Percentiles rank a stretch among this genome's conserved stretches.
These are phyloP conservation scores for Hyaena hyaena DNA, from an alignment of 2,113 vertebrate genomes.

Conservation along the genomic window DNA sequence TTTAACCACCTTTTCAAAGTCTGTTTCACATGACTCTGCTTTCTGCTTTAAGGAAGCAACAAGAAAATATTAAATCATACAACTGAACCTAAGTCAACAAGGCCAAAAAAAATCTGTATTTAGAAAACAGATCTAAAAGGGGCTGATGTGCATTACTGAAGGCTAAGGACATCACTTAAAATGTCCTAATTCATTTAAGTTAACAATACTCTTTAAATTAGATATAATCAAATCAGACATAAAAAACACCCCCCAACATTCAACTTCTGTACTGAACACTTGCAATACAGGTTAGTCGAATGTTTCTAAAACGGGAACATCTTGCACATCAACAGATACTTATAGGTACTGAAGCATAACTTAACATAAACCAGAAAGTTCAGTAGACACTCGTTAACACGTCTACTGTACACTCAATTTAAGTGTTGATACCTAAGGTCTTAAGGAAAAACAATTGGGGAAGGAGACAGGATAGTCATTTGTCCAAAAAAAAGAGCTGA, in stretches of 20 bases:
- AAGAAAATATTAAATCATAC: neutral
- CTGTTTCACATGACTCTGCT: neutral
- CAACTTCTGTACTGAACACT: neutral
- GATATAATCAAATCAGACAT: neutral
- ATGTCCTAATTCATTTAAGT: neutral
- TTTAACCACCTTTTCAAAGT: neutral
- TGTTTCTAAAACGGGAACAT: neutral
- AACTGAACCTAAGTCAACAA: neutral
- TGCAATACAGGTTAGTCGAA: neutral
- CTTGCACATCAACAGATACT: neutral
- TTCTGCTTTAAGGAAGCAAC: constrained; percentile 3
- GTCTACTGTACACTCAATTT: neutral
- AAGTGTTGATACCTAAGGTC: neutral
- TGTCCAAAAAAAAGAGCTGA: neutral
- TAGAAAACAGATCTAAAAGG: neutral
- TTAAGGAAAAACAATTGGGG: neutral
- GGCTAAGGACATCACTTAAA: neutral
- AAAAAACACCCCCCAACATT: neutral
- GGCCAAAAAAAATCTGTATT: neutral
- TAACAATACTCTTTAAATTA: neutral
- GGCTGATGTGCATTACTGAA: neutral
- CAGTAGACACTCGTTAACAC: neutral
- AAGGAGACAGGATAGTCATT: neutral
- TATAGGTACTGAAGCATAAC: neutral
- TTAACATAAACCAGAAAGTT: neutral